These are phyloP conservation scores for Nemapogon koenigi DNA, from an alignment of 2,888 invertebrate genomes.

Conservation along the genomic window DNA sequence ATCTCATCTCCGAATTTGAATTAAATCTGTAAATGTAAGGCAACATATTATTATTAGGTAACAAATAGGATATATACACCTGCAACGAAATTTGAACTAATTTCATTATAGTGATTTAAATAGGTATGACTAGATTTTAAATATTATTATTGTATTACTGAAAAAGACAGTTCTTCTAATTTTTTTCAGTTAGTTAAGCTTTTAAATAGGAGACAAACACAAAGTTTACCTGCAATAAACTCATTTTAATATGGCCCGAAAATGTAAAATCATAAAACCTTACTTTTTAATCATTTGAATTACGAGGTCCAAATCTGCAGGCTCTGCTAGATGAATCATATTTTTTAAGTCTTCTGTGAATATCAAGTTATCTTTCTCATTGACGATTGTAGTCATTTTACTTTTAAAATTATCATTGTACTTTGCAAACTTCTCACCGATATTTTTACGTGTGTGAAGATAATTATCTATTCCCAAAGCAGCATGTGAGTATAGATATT, in stretches of 20 bases:
- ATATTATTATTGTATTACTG: too few species aligned
- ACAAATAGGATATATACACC: too few species aligned
- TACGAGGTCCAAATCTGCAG: slow-evolving; percentile 68
- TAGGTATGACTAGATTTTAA: too few species aligned
- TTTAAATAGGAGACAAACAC: too few species aligned
- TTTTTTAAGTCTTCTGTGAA: slow-evolving; percentile 88
- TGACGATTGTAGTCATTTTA: slow-evolving; percentile 73
- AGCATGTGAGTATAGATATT: slow-evolving; percentile 58
- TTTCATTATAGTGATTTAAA: too few species aligned
- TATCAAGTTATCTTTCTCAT: slow-evolving; percentile 68
- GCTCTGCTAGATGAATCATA: slow-evolving; percentile 74
- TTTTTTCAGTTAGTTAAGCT: too few species aligned
- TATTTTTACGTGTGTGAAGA: slow-evolving; percentile 52
- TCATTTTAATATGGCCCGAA: too few species aligned
- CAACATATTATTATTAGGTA: slow-evolving; percentile 2
- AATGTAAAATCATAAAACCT: slow-evolving; percentile 20
- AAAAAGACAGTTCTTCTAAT: too few species aligned
- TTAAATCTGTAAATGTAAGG: slow-evolving; percentile 65
- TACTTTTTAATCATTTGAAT: slow-evolving; percentile 75
- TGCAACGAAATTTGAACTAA: too few species aligned
- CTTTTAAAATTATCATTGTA: slow-evolving; percentile 70
- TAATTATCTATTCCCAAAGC: slow-evolving; percentile 71
- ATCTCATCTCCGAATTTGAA: slow-evolving; percentile 40
- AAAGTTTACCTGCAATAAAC: too few species aligned
- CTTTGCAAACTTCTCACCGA: slow-evolving; percentile 66